These are phyloP conservation scores for Geotrypetes seraphini DNA, from an alignment of 2,797 vertebrate species.

Conservation along the genomic window DNA sequence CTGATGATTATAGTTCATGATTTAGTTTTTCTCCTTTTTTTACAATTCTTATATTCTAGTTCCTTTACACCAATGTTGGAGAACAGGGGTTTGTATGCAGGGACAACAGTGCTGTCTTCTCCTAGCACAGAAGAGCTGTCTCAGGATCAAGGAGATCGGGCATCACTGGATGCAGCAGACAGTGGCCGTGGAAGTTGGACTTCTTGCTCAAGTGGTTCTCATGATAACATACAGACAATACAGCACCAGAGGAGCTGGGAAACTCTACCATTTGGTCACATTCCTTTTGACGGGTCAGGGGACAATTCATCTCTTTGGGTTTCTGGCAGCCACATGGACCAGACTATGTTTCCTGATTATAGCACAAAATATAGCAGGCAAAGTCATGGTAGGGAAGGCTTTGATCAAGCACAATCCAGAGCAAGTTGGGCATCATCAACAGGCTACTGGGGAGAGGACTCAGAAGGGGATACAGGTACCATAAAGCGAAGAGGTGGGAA, in stretches of 20 bases:
- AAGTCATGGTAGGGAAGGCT: conserved; percentile 53
- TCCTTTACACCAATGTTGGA: conserved; percentile 85
- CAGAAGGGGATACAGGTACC: conserved; percentile 92
- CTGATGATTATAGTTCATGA: too few relatives aligned
- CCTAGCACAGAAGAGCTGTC: conserved; percentile 92
- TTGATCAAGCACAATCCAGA: conserved; percentile 76
- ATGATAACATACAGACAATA: conserved; percentile 96
- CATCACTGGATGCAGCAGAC: conserved; percentile 91
- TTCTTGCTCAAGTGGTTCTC: conserved; percentile 93
- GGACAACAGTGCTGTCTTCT: conserved; percentile 82
- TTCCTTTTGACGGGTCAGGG: conserved; percentile 58
- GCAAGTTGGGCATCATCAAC: conserved; percentile 89
- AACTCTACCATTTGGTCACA: conserved; percentile 71
- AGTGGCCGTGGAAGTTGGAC: conserved; percentile 98
- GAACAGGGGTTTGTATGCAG: conserved; percentile 75
- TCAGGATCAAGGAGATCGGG: conserved; percentile 90
- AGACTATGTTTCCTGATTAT: conserved; percentile 63
- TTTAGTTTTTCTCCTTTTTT: too few relatives aligned
- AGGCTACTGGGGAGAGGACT: conserved; percentile 95
- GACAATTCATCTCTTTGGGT: conserved; percentile 55
- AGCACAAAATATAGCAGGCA: conserved; percentile 57
- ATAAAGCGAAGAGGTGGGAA: conserved; percentile 94
- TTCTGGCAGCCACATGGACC: conserved; percentile 56
- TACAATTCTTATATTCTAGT: conserved; percentile 36
- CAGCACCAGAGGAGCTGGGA: conserved; percentile 97